Conservation (phyloP, 2,113 vertebrate genomes). For the Prochilodus magdalenae region DNA sequence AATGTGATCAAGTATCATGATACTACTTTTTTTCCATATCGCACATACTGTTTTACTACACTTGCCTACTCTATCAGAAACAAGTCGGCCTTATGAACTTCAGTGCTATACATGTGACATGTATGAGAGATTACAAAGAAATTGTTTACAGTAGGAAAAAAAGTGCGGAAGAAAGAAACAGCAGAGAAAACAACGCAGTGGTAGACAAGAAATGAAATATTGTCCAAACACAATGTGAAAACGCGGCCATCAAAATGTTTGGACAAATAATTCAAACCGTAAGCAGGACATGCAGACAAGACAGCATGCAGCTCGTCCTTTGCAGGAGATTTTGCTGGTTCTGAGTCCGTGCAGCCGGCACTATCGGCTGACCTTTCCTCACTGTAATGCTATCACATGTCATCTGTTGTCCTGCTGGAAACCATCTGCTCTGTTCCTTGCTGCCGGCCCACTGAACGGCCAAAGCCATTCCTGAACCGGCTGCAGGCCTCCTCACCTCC, state of each 20-base stretch:
- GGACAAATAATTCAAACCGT: background rate
- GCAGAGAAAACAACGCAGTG: background rate
- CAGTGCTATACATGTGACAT: no score
- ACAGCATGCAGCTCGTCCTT: constrained; percentile 26
- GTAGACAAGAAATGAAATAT: background rate
- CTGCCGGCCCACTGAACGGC: constrained; percentile 16
- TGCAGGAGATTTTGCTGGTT: constrained; percentile 27
- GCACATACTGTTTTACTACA: no score
- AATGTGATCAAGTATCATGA: no score
- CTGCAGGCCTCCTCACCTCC: constrained; percentile 49
- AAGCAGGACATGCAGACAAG: background rate
- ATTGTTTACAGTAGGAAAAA: background rate
- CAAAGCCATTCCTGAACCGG: constrained; percentile 53
- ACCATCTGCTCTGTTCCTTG: constrained; percentile 71
- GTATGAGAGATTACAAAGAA: no score
- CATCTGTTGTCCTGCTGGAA: constrained; percentile 73
- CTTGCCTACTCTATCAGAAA: no score
- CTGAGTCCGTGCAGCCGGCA: constrained; percentile 41
- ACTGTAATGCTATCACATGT: constrained; percentile 78
- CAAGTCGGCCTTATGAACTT: no score
- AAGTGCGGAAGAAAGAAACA: background rate
- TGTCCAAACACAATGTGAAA: background rate
- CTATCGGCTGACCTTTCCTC: constrained; percentile 75
- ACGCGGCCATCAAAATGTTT: background rate
- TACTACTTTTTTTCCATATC: no score